Percentiles rank a stretch among this genome's conserved stretches.
Evolutionary conservation across 1,140 invertebrate genomes (phyloP).

Genomic region (Xylocopa sonorina): DNA sequence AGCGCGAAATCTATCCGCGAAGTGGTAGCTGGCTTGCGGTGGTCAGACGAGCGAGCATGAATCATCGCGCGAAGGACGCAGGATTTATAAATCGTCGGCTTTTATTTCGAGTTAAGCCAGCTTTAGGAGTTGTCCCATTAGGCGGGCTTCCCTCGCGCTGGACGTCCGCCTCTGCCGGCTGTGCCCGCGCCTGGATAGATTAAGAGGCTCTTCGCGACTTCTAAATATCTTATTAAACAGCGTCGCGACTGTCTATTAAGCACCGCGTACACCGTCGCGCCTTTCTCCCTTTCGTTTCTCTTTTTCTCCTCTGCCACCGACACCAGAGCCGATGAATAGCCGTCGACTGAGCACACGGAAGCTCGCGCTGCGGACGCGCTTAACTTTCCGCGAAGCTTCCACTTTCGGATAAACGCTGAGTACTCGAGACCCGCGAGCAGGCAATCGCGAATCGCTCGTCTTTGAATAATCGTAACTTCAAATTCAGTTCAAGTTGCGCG

Average conservation of each 20-base stretch:
- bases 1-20: constrained; percentile 4
- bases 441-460: too few species aligned
- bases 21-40: background rate
- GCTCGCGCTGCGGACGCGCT: background rate
- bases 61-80: constrained; percentile 56
- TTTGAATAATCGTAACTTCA: too few species aligned
- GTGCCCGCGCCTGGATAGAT: constrained; percentile 57
- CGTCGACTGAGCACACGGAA: too few species aligned
- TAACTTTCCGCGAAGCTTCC: background rate
- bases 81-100: constrained; percentile 73
- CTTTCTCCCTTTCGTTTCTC: background rate
- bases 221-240: constrained; percentile 72
- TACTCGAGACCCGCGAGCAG: too few species aligned
- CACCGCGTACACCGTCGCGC: constrained; percentile 5
- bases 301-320: background rate
- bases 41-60: constrained; percentile 43
- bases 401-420: too few species aligned
- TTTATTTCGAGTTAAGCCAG: constrained; percentile 74
- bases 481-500: too few species aligned
- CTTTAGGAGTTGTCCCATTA: constrained; percentile 72
- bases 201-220: constrained; percentile 65
- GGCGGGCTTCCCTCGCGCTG: constrained; percentile 33
- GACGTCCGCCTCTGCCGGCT: constrained; percentile 18
- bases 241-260: constrained; percentile 63
- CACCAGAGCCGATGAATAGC: background rate